Conservation (phyloP, 2,888 invertebrate genomes). For the Lasioglossum zephyrum region DNA sequence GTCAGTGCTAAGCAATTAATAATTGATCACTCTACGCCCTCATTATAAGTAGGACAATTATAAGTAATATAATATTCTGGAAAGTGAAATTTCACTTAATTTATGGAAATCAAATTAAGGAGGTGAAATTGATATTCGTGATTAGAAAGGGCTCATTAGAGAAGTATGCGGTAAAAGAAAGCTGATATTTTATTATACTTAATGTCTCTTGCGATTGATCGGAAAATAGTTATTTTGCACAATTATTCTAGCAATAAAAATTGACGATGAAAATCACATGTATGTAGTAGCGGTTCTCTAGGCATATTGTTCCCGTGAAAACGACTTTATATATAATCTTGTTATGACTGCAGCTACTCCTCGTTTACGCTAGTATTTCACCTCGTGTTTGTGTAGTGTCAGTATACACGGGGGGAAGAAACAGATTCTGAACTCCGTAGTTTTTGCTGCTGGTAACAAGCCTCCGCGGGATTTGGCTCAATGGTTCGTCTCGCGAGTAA, state of each 20-base stretch:
- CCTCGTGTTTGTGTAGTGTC: not conserved
- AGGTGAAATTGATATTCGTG: not conserved
- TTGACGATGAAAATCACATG: not conserved
- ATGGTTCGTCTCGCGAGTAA: slow-evolving; percentile 8
- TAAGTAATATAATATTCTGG: not conserved
- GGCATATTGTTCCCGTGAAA: not conserved
- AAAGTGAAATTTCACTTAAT: not conserved
- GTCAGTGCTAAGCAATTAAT: not conserved
- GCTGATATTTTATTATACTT: not conserved
- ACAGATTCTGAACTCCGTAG: slow-evolving; percentile 3
- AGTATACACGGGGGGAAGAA: slow-evolving; percentile 11
- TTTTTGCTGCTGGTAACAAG: slow-evolving; percentile 19
- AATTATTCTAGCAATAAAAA: not conserved
- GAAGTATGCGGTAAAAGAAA: not conserved
- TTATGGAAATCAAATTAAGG: not conserved
- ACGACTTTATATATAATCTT: not conserved
- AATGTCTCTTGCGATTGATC: not conserved
- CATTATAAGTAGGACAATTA: not conserved
- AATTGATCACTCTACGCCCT: not conserved
- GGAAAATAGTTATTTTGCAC: not conserved
- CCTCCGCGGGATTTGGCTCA: slow-evolving; percentile 12
- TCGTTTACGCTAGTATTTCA: slow-evolving; percentile 9
- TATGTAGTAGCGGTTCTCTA: not conserved
- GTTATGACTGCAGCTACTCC: not conserved
- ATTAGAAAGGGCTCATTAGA: not conserved